Base-by-base conservation (phyloP, 2,797 vertebrate species). In the Rhinella marina region DNA sequence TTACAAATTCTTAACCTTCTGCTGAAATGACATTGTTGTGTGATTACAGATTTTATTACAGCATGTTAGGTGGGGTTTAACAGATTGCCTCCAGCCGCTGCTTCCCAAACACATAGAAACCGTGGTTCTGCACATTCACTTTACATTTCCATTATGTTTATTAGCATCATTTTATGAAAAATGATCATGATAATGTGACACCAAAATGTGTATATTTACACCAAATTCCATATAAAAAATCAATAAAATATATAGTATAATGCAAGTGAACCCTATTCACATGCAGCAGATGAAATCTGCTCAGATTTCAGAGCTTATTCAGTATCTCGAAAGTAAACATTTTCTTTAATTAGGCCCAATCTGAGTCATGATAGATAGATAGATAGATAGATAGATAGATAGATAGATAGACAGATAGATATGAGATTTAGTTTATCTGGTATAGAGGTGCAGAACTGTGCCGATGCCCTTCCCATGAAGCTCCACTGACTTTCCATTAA, bases 1-100 rank as follows among this genome's bases (percentile, higher is more conserved):
- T 81, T 81, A 81, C 19, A 32, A 27, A 59, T 61, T 61, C 56
- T 32, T 61, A 19, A 29, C 29, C 17, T 81, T 59, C 25, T 80
- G 27, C 25, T 80, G 54, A 32, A 48, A 64, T 64, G 21, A 81
- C 79, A 81, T 81, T 64, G 57, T 64, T 52, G 9, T 48, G 13
- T 48, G 27, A 64, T 66, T 64, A 23, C 32, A 82, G 80, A 64
- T 64, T 66, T 66, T 59, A n/a, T 81, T 82, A 82, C 3, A 9
- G 61, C 21, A n/a, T 64, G 32, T 61, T 81, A 62, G 57, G 79
- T 62, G 29, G 32, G n/a, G n/a, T 25, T 59, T 57, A 72, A 72
- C 82, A 83, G 52, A 41, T 73, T 84, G 27, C 21, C 56, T 73
- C 19, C 70, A 84, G 68, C 68, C 41, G 27, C 52, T 84, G 59